A percentile compares a stretch with the other conserved stretches of the same genome.
Evolutionary conservation across 2,113 vertebrate species (phyloP).

Genomic region (Lampris megalopsis): DNA sequence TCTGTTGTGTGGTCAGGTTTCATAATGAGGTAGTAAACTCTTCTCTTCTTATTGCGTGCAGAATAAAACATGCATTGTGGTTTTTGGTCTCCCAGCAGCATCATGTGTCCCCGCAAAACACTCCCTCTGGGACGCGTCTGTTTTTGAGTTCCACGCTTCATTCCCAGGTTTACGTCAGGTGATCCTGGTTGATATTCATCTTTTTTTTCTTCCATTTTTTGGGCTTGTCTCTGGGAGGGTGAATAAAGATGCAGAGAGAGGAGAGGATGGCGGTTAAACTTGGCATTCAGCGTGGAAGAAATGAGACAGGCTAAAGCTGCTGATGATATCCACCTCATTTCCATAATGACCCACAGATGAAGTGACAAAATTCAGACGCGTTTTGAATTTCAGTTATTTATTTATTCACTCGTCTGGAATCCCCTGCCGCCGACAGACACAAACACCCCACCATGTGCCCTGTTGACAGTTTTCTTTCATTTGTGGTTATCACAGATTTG

Average conservation of each 20-base stretch:
- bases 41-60: constrained; percentile 36
- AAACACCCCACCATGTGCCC: no score
- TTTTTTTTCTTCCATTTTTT: background rate
- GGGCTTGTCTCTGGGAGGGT: constrained; percentile 84
- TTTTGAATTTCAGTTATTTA: constrained; percentile 64
- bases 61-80: constrained; percentile 72
- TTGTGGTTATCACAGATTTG: no score
- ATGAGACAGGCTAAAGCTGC: constrained; percentile 78
- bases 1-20: constrained; percentile 57
- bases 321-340: constrained; percentile 81
- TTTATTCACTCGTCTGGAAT: no score
- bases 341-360: constrained; percentile 89
- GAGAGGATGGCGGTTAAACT: constrained; percentile 80
- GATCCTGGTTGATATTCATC: constrained; percentile 65
- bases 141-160: constrained; percentile 66
- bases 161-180: constrained; percentile 70
- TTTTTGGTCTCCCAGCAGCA: constrained; percentile 42
- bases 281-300: constrained; percentile 70
- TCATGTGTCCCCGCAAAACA: constrained; percentile 60
- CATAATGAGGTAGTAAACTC: constrained; percentile 49
- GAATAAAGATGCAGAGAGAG: constrained; percentile 87
- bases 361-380: constrained; percentile 83
- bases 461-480: no score
- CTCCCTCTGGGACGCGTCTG: constrained; percentile 50
- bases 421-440: no score